A percentile compares a stretch with the other conserved stretches of the same genome.
These are phyloP conservation scores for Eristalis arbustorum DNA, from an alignment of 2,888 invertebrate species.

Conservation along the genomic window DNA sequence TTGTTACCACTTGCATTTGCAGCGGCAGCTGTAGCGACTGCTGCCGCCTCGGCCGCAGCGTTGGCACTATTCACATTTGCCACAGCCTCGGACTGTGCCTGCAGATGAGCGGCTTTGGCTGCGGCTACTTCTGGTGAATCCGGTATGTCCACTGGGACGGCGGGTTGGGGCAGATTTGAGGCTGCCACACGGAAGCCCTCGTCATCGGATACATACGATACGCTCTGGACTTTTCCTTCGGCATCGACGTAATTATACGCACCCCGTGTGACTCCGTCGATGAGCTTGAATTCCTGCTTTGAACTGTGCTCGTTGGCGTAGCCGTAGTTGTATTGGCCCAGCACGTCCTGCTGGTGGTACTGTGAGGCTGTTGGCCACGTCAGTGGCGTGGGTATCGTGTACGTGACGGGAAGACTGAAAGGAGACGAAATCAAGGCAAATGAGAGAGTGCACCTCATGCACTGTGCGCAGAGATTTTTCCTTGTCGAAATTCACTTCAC, in stretches of 20 bases:
- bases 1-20: constrained; percentile 37
- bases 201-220: constrained; percentile 81
- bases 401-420: constrained; percentile 50
- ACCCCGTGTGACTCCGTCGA: constrained; percentile 82
- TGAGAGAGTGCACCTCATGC: background rate
- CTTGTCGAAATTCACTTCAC: constrained; percentile 36
- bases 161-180: constrained; percentile 80
- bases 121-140: constrained; percentile 61
- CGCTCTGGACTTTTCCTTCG: constrained; percentile 81
- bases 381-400: constrained; percentile 53
- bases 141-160: constrained; percentile 52
- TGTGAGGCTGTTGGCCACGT: constrained; percentile 75
- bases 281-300: constrained; percentile 81
- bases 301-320: constrained; percentile 82
- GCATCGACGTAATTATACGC: constrained; percentile 82
- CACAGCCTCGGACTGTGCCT: constrained; percentile 67
- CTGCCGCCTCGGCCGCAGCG: background rate
- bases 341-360: constrained; percentile 82
- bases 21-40: background rate
- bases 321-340: constrained; percentile 82
- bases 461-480: constrained; percentile 15
- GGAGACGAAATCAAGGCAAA: constrained; percentile 19
- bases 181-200: constrained; percentile 82
- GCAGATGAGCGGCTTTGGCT: constrained; percentile 67
- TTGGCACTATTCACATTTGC: constrained; percentile 47